Evolutionary conservation across 2,113 vertebrate species (phyloP), one percentile per base, ranked within the genome.

Genomic region (Oryzias javanicus): DNA sequence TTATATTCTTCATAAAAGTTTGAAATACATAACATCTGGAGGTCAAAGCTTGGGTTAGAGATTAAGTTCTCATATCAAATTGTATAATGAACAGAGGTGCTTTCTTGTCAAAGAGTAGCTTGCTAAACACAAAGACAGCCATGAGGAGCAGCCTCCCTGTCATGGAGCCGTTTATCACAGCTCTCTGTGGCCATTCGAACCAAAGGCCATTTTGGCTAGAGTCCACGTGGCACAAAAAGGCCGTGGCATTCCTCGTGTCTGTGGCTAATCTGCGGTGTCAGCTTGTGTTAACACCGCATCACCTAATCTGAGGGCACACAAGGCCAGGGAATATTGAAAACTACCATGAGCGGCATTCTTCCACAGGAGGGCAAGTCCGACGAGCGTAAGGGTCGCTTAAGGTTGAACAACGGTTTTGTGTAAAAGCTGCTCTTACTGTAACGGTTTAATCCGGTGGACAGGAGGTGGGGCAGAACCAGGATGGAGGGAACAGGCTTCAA

Each of bases 241-340:
- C 93, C 90, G 80, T 91, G 84, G 94, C 94, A 98, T 98, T 98
- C 95, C 94, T 96, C 94, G 95, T 96, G 95, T 98, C 95, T 98
- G 94, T 91, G 88, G 93, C 93, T 98, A 98, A 98, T 98, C 95
- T 97, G 94, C 86, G 93, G 93, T 98, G 97, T 98, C 97, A 98
- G 94, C 93, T 94, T 93, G 94, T 93, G 95, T 99, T 99, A 98
- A 96, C 92, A 93, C 94, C 92, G 92, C 93, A 93, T 94, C 91
- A 91, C 94, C 93, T 97, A 94, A 95, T 96, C 93, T 92, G 94
- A 95, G 93, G 93, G 93, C 91, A 92, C 92, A 91, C 91, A 93
- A 92, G 92, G 91, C 92, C 89, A 88, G 90, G 89, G 93, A 95
- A 99, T 95, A 97, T 96, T 96, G 95, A 96, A 96, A 97, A 93